Base-by-base conservation (phyloP, 2,113 vertebrate genomes). In the Perca schrenkii region DNA sequence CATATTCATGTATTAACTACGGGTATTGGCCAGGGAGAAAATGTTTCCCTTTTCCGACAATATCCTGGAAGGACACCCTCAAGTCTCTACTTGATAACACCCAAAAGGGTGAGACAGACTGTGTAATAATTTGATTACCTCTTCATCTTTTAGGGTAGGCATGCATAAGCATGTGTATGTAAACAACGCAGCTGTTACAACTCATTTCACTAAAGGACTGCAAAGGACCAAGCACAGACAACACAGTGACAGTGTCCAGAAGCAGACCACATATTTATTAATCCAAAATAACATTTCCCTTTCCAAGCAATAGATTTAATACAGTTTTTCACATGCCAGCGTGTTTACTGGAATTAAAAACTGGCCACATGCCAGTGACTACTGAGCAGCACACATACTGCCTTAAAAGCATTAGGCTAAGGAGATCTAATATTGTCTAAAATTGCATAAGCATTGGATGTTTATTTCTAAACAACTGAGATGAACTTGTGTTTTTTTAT, bases 111-210 rank as follows among this genome's bases (percentile, higher is more conserved):
- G n/a, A 76, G 50, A 76, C 80, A 86, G 86, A 82, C 74, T 57
- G n/a, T 66, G 50, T 74, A 80, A 88, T 77, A 17, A 83, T 84
- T 74, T 72, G 53, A 87, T 83, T 77, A 67, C 76, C 31, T 50
- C 74, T 78, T 82, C 63, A 82, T 82, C 11, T 74, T 74, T 84
- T 56, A 60, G 34, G 28, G 65, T 50, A 58, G 57, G 19, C 56
- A 68, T 77, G 73, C 46, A 70, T 16, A 65, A 60, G 66, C 67
- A 47, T 71, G 56, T 57, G 19, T 36, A 52, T 82, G 71, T 73
- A 77, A 77, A 80, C 22, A 68, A 19, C 0, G 10, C 69, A 82
- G 70, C 74, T 65, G 58, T 81, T 82, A 15, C 8, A 58, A 43
- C n/a, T 40, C 21, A 61, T 65, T 81, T 83, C 31, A 64, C 56